phyloP scores from a whole-genome alignment of 2,113 vertebrate genomes.

The Takifugu bimaculatus region DNA sequence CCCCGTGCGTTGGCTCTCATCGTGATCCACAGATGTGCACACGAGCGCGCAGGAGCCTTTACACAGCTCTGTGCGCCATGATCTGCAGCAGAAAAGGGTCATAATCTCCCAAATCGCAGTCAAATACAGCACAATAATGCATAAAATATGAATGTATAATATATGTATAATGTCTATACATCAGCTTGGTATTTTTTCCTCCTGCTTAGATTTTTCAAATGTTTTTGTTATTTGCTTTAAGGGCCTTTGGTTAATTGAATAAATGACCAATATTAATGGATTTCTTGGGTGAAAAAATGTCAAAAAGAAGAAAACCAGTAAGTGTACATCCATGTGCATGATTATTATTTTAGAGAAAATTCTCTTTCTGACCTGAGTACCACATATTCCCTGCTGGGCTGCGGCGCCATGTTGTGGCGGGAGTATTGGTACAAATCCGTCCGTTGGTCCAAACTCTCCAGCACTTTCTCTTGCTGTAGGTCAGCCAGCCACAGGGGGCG shows the following conservation, averaged over 20 bases:
- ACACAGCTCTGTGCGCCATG: conserved; percentile 87
- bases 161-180: too few relatives aligned
- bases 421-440: conserved; percentile 92
- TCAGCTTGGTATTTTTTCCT: too few relatives aligned
- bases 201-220: too few relatives aligned
- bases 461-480: conserved; percentile 87
- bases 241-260: too few relatives aligned
- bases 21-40: conserved; percentile 86
- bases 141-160: too few relatives aligned
- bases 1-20: conserved; percentile 80
- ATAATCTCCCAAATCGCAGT: too few relatives aligned
- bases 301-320: not conserved
- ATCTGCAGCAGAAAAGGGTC: conserved; percentile 65
- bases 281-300: not conserved
- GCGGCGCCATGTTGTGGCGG: conserved; percentile 88
- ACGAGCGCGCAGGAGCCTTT: conserved; percentile 87
- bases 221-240: too few relatives aligned
- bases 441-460: conserved; percentile 87
- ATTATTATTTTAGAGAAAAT: too few relatives aligned
- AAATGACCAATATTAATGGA: too few relatives aligned
- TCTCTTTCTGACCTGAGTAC: conserved; percentile 83
- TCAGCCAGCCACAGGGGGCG: conserved; percentile 90
- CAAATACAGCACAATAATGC: too few relatives aligned
- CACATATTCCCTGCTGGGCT: conserved; percentile 88
- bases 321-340: too few relatives aligned